These are phyloP conservation scores for Aproaerema taeniolella DNA, from an alignment of 2,888 invertebrate species.

Conservation along the genomic window DNA sequence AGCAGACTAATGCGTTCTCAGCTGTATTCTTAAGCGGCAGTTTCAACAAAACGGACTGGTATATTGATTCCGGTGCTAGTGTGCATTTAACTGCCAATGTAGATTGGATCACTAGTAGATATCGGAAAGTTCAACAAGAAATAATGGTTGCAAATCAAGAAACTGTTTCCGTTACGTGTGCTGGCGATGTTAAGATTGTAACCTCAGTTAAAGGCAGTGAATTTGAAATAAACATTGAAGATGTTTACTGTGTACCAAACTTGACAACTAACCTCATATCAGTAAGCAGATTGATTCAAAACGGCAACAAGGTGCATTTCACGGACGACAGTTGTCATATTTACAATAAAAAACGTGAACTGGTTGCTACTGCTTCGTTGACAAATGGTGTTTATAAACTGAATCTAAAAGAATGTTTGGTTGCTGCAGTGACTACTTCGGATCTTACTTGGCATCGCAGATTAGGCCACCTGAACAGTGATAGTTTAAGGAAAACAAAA, in stretches of 20 bases:
- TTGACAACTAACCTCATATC: slow-evolving; percentile 17
- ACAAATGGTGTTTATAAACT: slow-evolving; percentile 14
- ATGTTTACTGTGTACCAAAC: slow-evolving; percentile 15
- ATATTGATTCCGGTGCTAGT: slow-evolving; percentile 17
- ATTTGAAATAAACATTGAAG: slow-evolving; percentile 13
- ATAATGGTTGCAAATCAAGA: slow-evolving; percentile 19
- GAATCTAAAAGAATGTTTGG: slow-evolving; percentile 1
- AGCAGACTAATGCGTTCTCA: slow-evolving; percentile 14
- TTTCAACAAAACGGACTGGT: slow-evolving; percentile 18
- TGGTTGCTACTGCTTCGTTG: slow-evolving; percentile 11
- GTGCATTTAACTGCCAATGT: slow-evolving; percentile 15
- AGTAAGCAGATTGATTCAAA: slow-evolving; percentile 16
- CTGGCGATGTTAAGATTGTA: slow-evolving; percentile 16
- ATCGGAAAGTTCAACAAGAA: slow-evolving; percentile 6
- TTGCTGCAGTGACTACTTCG: background rate
- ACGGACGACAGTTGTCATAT: slow-evolving; percentile 10
- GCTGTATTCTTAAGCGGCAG: slow-evolving; percentile 17
- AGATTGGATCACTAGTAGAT: slow-evolving; percentile 9
- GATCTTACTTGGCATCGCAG: slow-evolving; percentile 2
- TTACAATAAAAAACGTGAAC: slow-evolving; percentile 8
- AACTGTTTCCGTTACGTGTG: slow-evolving; percentile 14
- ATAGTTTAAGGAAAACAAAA: background rate
- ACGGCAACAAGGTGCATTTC: slow-evolving; percentile 15
- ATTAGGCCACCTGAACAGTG: slow-evolving; percentile 1
- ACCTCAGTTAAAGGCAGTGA: slow-evolving; percentile 10